These are phyloP conservation scores for Psilopsiagon aurifrons DNA, from an alignment of 2,113 vertebrate genomes.

Conservation along the genomic window DNA sequence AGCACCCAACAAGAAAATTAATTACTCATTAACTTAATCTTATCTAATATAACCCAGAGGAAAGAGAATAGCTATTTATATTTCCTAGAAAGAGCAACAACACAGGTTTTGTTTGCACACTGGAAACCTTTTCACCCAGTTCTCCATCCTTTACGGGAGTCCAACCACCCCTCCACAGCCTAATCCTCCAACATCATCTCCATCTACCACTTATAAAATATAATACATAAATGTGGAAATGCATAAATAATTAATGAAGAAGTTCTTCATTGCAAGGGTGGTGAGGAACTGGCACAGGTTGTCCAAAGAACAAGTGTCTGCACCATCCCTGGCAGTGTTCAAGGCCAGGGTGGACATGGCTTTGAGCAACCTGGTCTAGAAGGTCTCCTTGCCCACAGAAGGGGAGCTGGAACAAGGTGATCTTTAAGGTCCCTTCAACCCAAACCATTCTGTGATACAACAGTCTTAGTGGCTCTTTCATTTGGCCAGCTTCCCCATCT, in stretches of 20 bases:
- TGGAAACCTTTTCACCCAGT: neutral
- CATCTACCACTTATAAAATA: neutral
- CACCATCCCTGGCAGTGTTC: neutral
- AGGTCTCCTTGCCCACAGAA: neutral
- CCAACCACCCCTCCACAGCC: neutral
- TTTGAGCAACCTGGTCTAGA: neutral
- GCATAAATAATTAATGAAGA: neutral
- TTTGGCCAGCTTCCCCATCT: neutral
- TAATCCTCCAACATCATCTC: neutral
- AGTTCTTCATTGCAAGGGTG: neutral
- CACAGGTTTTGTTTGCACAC: neutral
- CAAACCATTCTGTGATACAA: neutral
- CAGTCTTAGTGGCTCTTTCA: neutral
- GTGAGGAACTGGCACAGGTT: neutral
- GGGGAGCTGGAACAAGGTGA: neutral
- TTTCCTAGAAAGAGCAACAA: neutral
- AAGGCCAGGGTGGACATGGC: neutral
- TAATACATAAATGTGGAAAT: neutral
- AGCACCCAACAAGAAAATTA: neutral
- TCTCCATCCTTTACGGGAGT: neutral
- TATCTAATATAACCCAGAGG: neutral
- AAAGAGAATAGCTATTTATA: neutral
- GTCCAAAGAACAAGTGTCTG: neutral
- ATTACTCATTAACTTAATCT: neutral
- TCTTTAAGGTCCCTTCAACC: neutral